Conservation (phyloP, 2,888 invertebrate genomes). For the Cheilosia soror region DNA sequence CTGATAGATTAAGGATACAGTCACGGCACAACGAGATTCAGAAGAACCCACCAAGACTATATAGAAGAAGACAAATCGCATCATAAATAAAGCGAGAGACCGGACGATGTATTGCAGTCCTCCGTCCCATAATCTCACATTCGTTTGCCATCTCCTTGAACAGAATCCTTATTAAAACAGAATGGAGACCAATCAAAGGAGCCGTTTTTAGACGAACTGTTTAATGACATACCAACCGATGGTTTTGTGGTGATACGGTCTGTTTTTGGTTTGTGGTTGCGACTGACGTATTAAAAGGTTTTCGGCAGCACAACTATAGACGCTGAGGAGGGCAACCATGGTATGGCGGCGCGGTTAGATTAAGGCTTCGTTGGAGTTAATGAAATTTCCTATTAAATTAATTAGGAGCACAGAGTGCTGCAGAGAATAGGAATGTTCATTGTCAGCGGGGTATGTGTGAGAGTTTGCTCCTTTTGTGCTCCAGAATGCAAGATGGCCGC, state of each 20-base stretch:
- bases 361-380: constrained; percentile 42
- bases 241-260: constrained; percentile 29
- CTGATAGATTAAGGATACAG: constrained; percentile 40
- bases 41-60: background rate
- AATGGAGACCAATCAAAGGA: constrained; percentile 44
- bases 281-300: constrained; percentile 17
- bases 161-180: constrained; percentile 44
- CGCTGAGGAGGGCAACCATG: background rate
- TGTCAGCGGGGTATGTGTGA: background rate
- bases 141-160: background rate
- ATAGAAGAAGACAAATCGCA: constrained; percentile 43
- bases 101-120: constrained; percentile 31
- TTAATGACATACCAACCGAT: constrained; percentile 34
- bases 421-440: constrained; percentile 6
- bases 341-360: constrained; percentile 36
- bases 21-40: constrained; percentile 12
- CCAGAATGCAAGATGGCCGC: constrained; percentile 6
- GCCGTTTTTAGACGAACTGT: constrained; percentile 50
- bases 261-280: constrained; percentile 37
- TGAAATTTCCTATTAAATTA: constrained; percentile 62
- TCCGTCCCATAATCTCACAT: background rate
- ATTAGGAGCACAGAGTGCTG: constrained; percentile 26
- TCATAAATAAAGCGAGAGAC: constrained; percentile 50
- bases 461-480: constrained; percentile 23
- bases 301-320: background rate